Evolutionary conservation across 2,113 vertebrate species (phyloP), one percentile per base, ranked within the genome.

Genomic region (Sylvilagus bachmani): DNA sequence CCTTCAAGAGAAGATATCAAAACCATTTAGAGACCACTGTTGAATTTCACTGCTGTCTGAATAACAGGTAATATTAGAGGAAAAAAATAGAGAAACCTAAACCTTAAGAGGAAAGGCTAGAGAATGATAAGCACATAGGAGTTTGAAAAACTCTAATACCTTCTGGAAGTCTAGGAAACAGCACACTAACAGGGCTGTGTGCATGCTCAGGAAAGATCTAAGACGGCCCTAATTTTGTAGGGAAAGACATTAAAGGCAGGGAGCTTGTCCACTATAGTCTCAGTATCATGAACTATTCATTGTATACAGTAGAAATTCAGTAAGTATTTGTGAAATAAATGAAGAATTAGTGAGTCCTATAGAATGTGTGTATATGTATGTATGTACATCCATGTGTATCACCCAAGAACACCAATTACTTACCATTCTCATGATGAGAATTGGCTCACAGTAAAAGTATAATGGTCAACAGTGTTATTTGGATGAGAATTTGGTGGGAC

Each of bases 291-390:
- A 94, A 71, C 24, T 67, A 73, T 4, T 49, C 29, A 62, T 75
- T 25, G 21, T n/a, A 83, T 22, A 24, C 13, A 67, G 36, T 10
- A 70, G 58, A 66, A 79, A 85, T 44, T 84, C 55, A 69, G 33
- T 89, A 89, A 85, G 71, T 84, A 70, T 75, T 44, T 82, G 14
- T 69, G 49, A 31, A 93, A 64, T 27, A 78, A 64, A 58, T 55
- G 4, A 80, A 86, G 49, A 66, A 78, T 77, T 70, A 86, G 77
- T 87, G 74, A 83, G 10, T 73, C 55, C 55, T 82, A 33, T 13
- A 44, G 67, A 71, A 38, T 33, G 17, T 25, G 31, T 44, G 31
- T 10, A 66, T 33, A 12, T 25, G 22, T n/a, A 13, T 55, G 38
- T 62, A 38, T 44, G 44, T 44, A 44, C 7, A 44, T 44, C 44